Evolutionary conservation across 2,888 invertebrate species (phyloP).

Genomic region (Hyalella azteca): DNA sequence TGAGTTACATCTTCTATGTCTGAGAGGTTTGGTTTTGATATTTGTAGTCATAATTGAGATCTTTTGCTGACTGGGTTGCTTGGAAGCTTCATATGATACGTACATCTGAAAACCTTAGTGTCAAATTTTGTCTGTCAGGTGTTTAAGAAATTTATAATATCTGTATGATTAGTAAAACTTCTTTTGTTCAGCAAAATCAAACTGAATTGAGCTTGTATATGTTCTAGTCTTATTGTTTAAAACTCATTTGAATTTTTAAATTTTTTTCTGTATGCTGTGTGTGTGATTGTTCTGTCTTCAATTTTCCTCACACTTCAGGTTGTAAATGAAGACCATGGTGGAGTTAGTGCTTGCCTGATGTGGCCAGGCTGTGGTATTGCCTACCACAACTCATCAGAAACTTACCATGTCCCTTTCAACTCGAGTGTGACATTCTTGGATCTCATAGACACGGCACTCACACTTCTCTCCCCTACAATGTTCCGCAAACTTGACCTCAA

Average conservation of each 20-base stretch:
- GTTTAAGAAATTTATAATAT: not conserved
- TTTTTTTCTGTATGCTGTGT: not conserved
- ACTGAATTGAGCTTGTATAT: not conserved
- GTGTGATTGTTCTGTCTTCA: not conserved
- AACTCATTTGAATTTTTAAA: not conserved
- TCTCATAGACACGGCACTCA: conserved; percentile 39
- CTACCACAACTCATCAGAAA: conserved; percentile 43
- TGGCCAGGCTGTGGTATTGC: conserved; percentile 52
- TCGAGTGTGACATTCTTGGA: conserved; percentile 1
- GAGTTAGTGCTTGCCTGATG: conserved; percentile 53
- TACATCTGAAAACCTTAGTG: too few relatives aligned
- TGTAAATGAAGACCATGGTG: conserved; percentile 49
- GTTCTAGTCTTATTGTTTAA: not conserved
- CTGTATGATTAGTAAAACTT: not conserved
- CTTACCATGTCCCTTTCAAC: conserved; percentile 40
- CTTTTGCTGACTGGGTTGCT: too few relatives aligned
- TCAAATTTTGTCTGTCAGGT: too few relatives aligned
- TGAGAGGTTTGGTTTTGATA: too few relatives aligned
- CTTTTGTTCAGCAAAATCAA: not conserved
- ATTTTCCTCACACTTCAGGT: conserved; percentile 31
- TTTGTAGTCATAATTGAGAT: too few relatives aligned
- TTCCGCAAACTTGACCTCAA: not conserved
- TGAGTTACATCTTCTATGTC: too few relatives aligned
- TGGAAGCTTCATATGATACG: too few relatives aligned
- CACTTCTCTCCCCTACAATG: not conserved